Evolutionary conservation across 2,888 invertebrate genomes (phyloP).

Genomic region (Limnephilus rhombicus): DNA sequence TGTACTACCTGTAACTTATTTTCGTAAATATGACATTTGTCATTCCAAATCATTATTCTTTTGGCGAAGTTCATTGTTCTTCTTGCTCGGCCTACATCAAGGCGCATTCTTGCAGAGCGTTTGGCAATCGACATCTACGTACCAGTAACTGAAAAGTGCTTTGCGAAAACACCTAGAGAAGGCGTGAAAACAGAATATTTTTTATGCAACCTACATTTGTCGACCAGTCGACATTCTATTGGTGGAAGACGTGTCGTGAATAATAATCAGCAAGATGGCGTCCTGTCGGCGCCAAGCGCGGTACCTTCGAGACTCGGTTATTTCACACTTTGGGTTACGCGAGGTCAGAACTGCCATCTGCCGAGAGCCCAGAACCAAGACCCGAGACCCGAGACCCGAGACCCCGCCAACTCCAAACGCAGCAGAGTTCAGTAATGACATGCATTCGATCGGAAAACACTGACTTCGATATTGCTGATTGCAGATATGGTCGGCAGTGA

Average conservation of each 20-base stretch:
- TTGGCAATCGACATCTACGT: not conserved
- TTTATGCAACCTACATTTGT: constrained; percentile 35
- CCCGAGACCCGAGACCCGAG: not conserved
- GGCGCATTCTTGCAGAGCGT: not conserved
- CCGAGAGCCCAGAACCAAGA: not conserved
- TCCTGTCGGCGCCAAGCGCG: constrained; percentile 7
- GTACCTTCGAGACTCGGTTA: not conserved
- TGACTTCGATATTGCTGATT: not conserved
- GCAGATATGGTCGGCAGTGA: not conserved
- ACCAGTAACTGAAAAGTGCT: not conserved
- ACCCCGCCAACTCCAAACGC: not conserved
- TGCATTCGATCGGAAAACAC: not conserved
- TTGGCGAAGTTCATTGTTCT: not conserved
- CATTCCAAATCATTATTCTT: not conserved
- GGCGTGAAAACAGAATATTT: constrained; percentile 25
- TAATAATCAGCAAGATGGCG: constrained; percentile 17
- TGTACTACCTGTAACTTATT: not conserved
- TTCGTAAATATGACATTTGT: not conserved
- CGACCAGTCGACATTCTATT: constrained; percentile 30
- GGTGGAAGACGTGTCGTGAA: constrained; percentile 29
- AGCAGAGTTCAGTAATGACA: constrained; percentile 1
- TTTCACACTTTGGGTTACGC: constrained; percentile 28
- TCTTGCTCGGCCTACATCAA: not conserved
- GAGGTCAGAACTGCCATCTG: constrained; percentile 22
- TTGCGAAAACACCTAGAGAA: not conserved